phyloP scores from a whole-genome alignment of 2,888 invertebrate genomes.

The Autographa gamma region DNA sequence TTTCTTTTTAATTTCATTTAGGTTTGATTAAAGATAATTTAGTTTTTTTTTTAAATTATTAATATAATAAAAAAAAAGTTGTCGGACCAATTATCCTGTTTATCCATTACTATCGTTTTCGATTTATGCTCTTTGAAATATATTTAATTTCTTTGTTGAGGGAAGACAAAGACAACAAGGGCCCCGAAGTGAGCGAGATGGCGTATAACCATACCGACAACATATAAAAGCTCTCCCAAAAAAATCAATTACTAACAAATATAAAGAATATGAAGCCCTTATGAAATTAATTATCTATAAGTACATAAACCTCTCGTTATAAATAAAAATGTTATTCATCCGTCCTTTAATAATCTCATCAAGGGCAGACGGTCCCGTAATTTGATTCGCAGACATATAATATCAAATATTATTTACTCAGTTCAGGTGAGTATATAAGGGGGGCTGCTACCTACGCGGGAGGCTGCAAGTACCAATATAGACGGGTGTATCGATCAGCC shows the following conservation, averaged over 20 bases:
- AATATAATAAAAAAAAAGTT: background rate
- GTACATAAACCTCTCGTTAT: background rate
- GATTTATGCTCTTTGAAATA: too few species aligned
- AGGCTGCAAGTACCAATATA: background rate
- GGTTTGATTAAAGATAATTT: too few species aligned
- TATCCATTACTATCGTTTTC: too few species aligned
- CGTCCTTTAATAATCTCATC: background rate
- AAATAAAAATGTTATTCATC: background rate
- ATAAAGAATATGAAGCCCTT: background rate
- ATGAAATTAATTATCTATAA: background rate
- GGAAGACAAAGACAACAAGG: too few species aligned
- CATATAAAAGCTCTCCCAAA: too few species aligned
- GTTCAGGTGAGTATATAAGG: background rate
- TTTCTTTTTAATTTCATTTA: background rate
- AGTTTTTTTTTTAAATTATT: background rate
- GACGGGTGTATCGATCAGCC: slow-evolving; percentile 10
- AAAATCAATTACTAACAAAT: background rate
- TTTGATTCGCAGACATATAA: background rate
- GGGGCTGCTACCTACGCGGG: background rate
- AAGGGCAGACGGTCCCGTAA: background rate
- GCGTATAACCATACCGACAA: too few species aligned
- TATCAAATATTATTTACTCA: background rate
- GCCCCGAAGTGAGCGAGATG: too few species aligned
- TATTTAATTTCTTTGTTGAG: too few species aligned
- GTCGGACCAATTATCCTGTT: too few species aligned